Evolutionary conservation across 2,888 invertebrate genomes (phyloP).

Genomic region (Bibio marci): DNA sequence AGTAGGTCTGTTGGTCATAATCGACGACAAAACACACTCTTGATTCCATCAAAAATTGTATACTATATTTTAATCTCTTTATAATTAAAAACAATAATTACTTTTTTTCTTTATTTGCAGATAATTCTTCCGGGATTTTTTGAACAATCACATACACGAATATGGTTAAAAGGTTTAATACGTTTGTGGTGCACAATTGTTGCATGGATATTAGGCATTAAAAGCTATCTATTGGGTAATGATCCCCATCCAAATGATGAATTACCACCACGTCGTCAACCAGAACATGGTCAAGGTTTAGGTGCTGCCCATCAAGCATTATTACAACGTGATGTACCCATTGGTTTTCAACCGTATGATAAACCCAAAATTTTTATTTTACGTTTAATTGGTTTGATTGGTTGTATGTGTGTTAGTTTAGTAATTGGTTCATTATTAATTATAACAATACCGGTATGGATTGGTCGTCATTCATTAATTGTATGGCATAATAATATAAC

Average conservation of each 20-base stretch:
- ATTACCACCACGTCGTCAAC: slow-evolving; percentile 24
- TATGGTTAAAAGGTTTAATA: slow-evolving; percentile 83
- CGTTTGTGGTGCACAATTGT: slow-evolving; percentile 73
- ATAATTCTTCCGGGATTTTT: slow-evolving; percentile 89
- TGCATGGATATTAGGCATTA: slow-evolving; percentile 68
- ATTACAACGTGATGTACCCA: slow-evolving; percentile 66
- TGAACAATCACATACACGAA: slow-evolving; percentile 90
- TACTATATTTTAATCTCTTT: no score
- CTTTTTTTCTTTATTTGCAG: slow-evolving; percentile 20
- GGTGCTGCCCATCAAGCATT: slow-evolving; percentile 82
- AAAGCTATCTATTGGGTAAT: slow-evolving; percentile 78
- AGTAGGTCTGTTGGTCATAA: no score
- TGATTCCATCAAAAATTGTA: no score
- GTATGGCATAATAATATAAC: slow-evolving; percentile 43
- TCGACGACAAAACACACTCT: no score
- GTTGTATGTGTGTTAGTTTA: slow-evolving; percentile 67
- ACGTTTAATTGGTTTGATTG: slow-evolving; percentile 47
- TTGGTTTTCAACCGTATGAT: slow-evolving; percentile 81
- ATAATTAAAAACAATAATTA: no score
- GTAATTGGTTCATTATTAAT: slow-evolving; percentile 70
- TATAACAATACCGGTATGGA: slow-evolving; percentile 71
- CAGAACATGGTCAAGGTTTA: slow-evolving; percentile 31
- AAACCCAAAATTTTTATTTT: slow-evolving; percentile 67
- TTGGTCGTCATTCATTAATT: slow-evolving; percentile 77
- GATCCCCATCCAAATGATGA: slow-evolving; percentile 24